Evolutionary conservation across 2,888 invertebrate genomes (phyloP).

Genomic region (Thymelicus lineola): DNA sequence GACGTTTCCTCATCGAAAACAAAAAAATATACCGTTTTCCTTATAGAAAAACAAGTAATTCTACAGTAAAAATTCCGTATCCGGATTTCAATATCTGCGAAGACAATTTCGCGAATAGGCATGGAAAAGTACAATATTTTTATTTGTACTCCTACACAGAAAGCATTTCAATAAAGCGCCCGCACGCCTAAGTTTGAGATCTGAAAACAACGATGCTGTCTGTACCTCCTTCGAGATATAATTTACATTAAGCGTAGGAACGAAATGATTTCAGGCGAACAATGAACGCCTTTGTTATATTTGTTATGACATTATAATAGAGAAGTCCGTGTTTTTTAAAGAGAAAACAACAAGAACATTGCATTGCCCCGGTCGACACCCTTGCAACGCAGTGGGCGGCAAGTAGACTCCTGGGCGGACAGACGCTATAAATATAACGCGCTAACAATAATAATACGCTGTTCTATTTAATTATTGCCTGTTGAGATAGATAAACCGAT

Average conservation of each 20-base stretch:
- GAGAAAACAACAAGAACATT: conserved; percentile 17
- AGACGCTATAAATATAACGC: conserved; percentile 67
- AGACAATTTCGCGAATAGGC: conserved; percentile 7
- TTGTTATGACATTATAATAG: conserved; percentile 9
- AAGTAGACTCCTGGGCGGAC: conserved; percentile 69
- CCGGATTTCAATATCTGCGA: background rate
- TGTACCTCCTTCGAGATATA: conserved; percentile 1
- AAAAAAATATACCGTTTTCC: background rate
- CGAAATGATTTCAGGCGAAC: conserved; percentile 11
- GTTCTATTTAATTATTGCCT: conserved; percentile 67
- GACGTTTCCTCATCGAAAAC: background rate
- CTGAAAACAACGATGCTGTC: background rate
- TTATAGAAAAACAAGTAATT: conserved; percentile 3
- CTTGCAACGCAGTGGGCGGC: conserved; percentile 67
- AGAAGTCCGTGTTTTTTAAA: conserved; percentile 15
- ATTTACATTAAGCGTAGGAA: conserved; percentile 18
- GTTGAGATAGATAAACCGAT: conserved; percentile 55
- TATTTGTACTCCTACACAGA: conserved; percentile 5
- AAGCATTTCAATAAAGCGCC: conserved; percentile 7
- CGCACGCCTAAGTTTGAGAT: background rate
- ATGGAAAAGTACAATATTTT: conserved; percentile 1
- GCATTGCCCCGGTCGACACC: conserved; percentile 67
- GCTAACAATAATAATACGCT: conserved; percentile 69
- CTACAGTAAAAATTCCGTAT: background rate
- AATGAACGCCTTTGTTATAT: conserved; percentile 22